These are phyloP conservation scores for Trachelus stipa DNA, from an alignment of 2,888 invertebrate genomes.

Conservation along the genomic window DNA sequence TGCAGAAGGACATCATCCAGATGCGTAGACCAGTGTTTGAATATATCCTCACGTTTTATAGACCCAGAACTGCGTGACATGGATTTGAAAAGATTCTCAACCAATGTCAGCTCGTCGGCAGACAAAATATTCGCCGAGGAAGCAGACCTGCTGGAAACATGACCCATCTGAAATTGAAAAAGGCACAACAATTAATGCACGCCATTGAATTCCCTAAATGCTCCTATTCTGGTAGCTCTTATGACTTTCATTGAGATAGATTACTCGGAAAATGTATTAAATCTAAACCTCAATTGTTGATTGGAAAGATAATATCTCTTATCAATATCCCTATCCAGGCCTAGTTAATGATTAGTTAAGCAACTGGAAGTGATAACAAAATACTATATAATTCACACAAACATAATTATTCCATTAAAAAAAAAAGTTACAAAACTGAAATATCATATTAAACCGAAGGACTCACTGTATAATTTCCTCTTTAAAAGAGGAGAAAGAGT, in stretches of 20 bases:
- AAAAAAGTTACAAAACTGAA: neutral
- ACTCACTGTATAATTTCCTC: neutral
- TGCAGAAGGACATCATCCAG: conserved; percentile 59
- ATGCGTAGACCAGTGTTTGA: conserved; percentile 63
- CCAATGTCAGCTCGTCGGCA: conserved; percentile 58
- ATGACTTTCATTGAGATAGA: neutral
- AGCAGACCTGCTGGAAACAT: conserved; percentile 59
- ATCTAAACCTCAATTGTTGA: neutral
- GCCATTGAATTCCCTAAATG: neutral
- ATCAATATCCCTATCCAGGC: neutral
- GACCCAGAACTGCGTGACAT: conserved; percentile 65
- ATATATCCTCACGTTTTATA: conserved; percentile 64
- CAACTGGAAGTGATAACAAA: neutral
- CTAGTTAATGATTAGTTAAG: neutral
- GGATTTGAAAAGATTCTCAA: conserved; percentile 63
- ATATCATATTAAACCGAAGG: neutral
- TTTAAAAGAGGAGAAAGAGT: neutral
- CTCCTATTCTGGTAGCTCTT: neutral
- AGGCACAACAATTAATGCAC: neutral
- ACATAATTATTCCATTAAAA: neutral
- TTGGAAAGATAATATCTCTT: neutral
- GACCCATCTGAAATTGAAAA: conserved; percentile 58
- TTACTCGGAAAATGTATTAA: neutral
- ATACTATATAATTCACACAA: neutral
- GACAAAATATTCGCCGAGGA: conserved; percentile 61